A percentile compares a stretch with the other conserved stretches of the same genome.
Evolutionary conservation across 2,888 invertebrate genomes (phyloP).

Genomic region (Frankliniella intonsa): DNA sequence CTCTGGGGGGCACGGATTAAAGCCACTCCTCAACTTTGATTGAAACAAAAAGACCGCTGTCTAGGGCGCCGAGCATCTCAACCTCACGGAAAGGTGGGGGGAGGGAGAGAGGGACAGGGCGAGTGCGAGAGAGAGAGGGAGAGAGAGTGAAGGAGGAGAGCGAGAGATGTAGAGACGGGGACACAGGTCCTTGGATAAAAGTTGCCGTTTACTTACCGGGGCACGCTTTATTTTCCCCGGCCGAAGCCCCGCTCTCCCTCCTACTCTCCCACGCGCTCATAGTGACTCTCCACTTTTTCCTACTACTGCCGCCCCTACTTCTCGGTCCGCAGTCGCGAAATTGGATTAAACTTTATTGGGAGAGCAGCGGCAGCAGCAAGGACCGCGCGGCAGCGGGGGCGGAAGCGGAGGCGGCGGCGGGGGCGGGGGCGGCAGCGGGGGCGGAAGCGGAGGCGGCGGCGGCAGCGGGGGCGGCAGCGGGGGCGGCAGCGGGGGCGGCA

Average conservation of each 20-base stretch:
- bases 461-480: neutral
- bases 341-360: conserved; percentile 25
- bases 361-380: neutral
- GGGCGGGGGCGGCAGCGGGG: neutral
- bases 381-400: neutral
- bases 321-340: neutral
- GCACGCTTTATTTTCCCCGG: neutral
- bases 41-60: conserved; percentile 3
- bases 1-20: too few relatives aligned
- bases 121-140: neutral
- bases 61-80: neutral
- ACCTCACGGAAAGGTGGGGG: neutral
- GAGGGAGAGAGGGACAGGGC: neutral
- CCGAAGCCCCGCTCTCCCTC: neutral
- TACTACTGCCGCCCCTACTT: neutral
- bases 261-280: too few relatives aligned
- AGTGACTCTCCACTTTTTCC: too few relatives aligned
- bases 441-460: neutral
- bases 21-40: conserved; percentile 15
- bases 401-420: neutral
- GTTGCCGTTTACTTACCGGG: neutral
- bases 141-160: neutral
- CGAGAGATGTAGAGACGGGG: too few relatives aligned
- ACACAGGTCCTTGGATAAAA: neutral
- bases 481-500: neutral